Conservation (phyloP, 2,797 vertebrate genomes). For the Manis pentadactyla region DNA sequence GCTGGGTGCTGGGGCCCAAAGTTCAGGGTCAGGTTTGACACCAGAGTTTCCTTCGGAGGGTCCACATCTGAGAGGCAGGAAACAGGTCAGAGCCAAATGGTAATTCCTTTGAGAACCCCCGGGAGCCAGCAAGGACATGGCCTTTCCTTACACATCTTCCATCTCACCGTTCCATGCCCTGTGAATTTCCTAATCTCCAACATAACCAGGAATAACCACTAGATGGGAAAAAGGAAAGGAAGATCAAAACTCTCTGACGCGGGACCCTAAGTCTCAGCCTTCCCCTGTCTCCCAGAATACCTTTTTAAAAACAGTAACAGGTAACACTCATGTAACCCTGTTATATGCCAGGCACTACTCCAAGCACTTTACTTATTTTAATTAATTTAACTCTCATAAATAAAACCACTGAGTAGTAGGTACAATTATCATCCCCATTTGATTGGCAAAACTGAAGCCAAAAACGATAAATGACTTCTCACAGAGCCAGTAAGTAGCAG, state of each 20-base stretch:
- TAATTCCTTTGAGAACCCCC: not conserved
- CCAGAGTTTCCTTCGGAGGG: slow-evolving; percentile 87
- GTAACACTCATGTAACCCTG: not conserved
- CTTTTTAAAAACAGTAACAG: not conserved
- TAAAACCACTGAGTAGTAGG: not conserved
- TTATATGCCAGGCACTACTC: not conserved
- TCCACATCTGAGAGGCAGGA: slow-evolving; percentile 90
- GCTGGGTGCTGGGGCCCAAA: slow-evolving; percentile 98
- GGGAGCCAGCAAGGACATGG: not conserved
- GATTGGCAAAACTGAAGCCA: not conserved
- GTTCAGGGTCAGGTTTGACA: slow-evolving; percentile 95
- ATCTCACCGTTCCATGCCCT: not conserved
- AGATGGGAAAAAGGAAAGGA: not conserved
- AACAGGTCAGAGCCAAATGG: not conserved
- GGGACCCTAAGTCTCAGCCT: not conserved
- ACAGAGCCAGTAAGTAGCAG: not conserved
- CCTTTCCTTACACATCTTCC: not conserved
- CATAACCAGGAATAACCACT: not conserved
- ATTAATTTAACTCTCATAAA: not conserved
- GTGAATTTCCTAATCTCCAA: not conserved
- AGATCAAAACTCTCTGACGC: not conserved
- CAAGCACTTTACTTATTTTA: slow-evolving; percentile 10
- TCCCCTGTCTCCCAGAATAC: not conserved
- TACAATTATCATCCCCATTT: not conserved
- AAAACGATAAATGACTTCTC: not conserved